phyloP scores from a whole-genome alignment of 2,888 invertebrate genomes.

The Rhagium mordax region DNA sequence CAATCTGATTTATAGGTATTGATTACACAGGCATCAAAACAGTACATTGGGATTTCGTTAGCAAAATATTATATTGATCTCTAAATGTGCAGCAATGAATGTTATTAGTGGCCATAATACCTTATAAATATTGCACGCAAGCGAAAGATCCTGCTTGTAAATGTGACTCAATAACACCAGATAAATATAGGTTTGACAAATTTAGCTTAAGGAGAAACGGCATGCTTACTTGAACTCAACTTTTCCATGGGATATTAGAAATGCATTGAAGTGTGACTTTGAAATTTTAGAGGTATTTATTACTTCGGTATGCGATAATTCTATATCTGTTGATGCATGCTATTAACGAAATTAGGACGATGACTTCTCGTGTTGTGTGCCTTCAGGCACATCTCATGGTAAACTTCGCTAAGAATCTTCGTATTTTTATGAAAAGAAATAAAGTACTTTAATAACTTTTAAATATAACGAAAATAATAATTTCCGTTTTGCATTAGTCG shows the following conservation, averaged over 20 bases:
- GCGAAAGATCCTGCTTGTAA: neutral
- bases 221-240: constrained; percentile 1
- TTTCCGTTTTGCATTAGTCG: too few relatives aligned
- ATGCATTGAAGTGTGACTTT: neutral
- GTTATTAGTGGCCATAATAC: neutral
- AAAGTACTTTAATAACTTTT: too few relatives aligned
- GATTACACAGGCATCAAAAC: neutral
- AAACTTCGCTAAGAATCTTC: neutral
- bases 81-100: neutral
- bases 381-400: neutral
- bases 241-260: constrained; percentile 9
- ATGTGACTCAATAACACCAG: constrained; percentile 6
- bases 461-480: too few relatives aligned
- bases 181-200: neutral
- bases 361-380: neutral
- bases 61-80: neutral
- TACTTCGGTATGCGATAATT: neutral
- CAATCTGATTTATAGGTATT: neutral
- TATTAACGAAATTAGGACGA: constrained; percentile 6
- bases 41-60: too few relatives aligned
- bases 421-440: too few relatives aligned
- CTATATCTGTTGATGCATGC: constrained; percentile 4
- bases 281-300: constrained; percentile 5
- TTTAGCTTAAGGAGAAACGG: neutral
- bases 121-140: neutral